Conservation (phyloP, 2,797 vertebrate species). For the Eulemur albifrons region DNA sequence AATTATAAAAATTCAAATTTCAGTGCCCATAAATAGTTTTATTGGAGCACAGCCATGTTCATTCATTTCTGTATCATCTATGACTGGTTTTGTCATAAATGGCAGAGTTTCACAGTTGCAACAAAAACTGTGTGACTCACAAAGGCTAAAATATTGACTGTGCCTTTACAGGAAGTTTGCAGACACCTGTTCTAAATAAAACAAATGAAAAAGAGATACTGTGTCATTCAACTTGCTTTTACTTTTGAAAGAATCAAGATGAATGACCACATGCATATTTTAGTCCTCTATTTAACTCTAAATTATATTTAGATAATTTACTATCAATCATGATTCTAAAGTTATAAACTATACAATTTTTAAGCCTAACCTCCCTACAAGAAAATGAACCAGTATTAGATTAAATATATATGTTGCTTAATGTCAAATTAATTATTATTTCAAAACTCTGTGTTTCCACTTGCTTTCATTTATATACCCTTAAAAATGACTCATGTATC, state of each 20-base stretch:
- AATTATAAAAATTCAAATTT: constrained; percentile 37
- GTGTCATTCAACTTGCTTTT: neutral
- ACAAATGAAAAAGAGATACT: neutral
- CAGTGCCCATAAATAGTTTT: neutral
- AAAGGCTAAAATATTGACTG: constrained; percentile 2
- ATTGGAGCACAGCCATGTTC: neutral
- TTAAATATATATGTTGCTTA: neutral
- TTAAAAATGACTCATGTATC: neutral
- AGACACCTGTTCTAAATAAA: neutral
- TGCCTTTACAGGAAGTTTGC: neutral
- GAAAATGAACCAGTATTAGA: neutral
- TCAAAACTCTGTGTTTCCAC: neutral
- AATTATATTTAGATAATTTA: constrained; percentile 43
- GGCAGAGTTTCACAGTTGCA: neutral
- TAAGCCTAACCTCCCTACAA: neutral
- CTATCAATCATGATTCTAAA: neutral
- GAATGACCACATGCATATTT: neutral
- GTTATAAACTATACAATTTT: neutral
- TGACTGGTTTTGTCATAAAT: neutral
- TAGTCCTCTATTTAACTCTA: constrained; percentile 18
- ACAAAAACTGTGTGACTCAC: neutral
- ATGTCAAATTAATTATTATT: neutral
- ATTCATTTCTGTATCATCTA: neutral
- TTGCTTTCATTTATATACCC: neutral
- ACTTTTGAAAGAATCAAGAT: constrained; percentile 8